A percentile compares a stretch with the other conserved stretches of the same genome.
These are phyloP conservation scores for Lochmaea crataegi DNA, from an alignment of 2,888 invertebrate genomes.

Conservation along the genomic window DNA sequence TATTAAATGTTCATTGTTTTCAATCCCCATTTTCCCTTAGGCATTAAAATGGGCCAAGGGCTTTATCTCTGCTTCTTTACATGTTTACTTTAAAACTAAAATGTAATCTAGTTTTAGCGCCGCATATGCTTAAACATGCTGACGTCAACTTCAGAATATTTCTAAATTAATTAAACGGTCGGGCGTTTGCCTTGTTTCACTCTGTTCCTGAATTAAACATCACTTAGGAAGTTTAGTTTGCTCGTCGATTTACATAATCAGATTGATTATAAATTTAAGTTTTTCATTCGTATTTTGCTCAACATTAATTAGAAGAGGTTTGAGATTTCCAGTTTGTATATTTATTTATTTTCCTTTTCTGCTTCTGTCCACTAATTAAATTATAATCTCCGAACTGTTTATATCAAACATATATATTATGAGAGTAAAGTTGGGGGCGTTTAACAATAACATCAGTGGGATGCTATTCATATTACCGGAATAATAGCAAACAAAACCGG, in stretches of 20 bases:
- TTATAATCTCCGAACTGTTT: not conserved
- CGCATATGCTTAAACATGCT: slow-evolving; percentile 33
- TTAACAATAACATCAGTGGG: too few species aligned
- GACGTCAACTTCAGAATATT: slow-evolving; percentile 33
- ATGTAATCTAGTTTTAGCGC: slow-evolving; percentile 30
- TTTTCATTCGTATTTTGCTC: not conserved
- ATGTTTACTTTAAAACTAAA: slow-evolving; percentile 34
- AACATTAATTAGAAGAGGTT: not conserved
- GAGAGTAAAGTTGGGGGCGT: too few species aligned
- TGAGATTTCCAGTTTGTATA: not conserved
- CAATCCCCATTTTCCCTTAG: slow-evolving; percentile 3
- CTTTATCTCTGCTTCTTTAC: slow-evolving; percentile 3
- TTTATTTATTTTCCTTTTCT: not conserved
- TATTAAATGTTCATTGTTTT: not conserved
- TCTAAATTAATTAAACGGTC: slow-evolving; percentile 33
- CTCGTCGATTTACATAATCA: slow-evolving; percentile 11
- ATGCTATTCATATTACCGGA: too few species aligned
- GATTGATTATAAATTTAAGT: slow-evolving; percentile 9
- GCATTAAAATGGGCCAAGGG: slow-evolving; percentile 4
- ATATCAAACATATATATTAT: too few species aligned
- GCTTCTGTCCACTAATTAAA: not conserved
- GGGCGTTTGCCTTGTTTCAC: slow-evolving; percentile 25
- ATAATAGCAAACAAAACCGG: too few species aligned
- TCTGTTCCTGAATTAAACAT: slow-evolving; percentile 34
- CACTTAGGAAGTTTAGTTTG: slow-evolving; percentile 24